Evolutionary conservation across 2,113 vertebrate species (phyloP).

Genomic region (Piprites chloris): DNA sequence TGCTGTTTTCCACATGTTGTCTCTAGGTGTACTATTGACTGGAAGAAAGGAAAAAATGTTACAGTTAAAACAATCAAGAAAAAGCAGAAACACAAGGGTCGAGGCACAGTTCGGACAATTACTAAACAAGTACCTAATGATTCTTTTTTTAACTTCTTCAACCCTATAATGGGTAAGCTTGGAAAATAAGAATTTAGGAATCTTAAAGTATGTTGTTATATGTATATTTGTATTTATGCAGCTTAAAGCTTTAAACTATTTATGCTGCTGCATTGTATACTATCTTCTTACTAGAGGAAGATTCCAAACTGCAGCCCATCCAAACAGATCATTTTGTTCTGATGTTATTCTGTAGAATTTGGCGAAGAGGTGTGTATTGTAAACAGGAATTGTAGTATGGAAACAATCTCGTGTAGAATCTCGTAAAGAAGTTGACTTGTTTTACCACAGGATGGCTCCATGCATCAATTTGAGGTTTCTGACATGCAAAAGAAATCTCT

Average conservation of each 20-base stretch:
- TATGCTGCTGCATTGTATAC: background rate
- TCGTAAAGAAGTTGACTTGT: background rate
- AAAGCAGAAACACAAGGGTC: slow-evolving; percentile 98
- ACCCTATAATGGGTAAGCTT: slow-evolving; percentile 86
- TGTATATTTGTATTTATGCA: background rate
- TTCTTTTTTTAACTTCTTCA: slow-evolving; percentile 99
- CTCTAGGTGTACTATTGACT: slow-evolving; percentile 90
- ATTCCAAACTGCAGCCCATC: background rate
- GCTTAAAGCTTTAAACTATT: background rate
- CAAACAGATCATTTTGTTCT: background rate
- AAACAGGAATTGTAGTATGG: background rate
- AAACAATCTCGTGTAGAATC: background rate
- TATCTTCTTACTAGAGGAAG: background rate
- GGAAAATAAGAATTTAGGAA: background rate
- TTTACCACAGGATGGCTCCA: slow-evolving; percentile 53
- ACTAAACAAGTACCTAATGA: slow-evolving; percentile 95
- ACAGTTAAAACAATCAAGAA: slow-evolving; percentile 97
- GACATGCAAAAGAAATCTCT: background rate
- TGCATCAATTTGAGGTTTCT: background rate
- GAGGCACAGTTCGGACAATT: slow-evolving; percentile 92
- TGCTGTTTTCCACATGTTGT: background rate
- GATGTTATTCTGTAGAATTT: background rate
- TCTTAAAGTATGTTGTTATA: background rate
- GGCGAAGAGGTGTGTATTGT: background rate
- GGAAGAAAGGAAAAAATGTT: slow-evolving; percentile 97